Percentiles rank a stretch among this genome's conserved stretches.
phyloP scores from a whole-genome alignment of 2,797 vertebrate species.

The Lepilemur ruficaudatus region DNA sequence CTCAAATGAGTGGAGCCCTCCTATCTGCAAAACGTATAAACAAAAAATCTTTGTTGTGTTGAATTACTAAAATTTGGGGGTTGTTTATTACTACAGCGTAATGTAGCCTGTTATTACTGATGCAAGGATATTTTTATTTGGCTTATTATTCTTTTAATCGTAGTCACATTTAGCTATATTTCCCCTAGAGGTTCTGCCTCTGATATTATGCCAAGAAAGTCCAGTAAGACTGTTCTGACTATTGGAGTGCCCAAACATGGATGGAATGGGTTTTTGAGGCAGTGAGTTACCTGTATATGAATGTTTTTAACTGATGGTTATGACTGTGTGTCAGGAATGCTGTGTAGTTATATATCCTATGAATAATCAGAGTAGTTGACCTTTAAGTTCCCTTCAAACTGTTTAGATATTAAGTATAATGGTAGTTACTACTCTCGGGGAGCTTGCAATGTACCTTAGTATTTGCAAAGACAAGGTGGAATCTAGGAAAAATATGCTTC shows the following conservation, averaged over 20 bases:
- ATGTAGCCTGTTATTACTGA: not conserved
- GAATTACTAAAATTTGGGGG: not conserved
- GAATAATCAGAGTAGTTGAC: not conserved
- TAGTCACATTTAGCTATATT: not conserved
- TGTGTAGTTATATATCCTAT: not conserved
- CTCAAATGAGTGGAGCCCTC: not conserved
- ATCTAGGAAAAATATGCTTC: not conserved
- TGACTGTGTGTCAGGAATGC: not conserved
- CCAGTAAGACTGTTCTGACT: not conserved
- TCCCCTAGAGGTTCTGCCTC: not conserved
- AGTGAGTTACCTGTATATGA: not conserved
- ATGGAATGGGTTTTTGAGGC: not conserved
- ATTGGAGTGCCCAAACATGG: not conserved
- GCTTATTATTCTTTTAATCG: not conserved
- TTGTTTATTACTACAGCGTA: not conserved
- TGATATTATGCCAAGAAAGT: not conserved
- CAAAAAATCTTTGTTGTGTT: not conserved
- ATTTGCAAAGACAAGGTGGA: not conserved
- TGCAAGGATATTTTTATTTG: not conserved
- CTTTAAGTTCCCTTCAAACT: conserved; percentile 26
- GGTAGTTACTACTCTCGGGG: not conserved
- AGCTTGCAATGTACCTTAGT: not conserved
- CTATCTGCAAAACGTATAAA: not conserved
- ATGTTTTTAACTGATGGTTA: conserved; percentile 1
- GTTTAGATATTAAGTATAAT: conserved; percentile 8